These are phyloP conservation scores for Psettodes erumei DNA, from an alignment of 2,113 vertebrate species.

Conservation along the genomic window DNA sequence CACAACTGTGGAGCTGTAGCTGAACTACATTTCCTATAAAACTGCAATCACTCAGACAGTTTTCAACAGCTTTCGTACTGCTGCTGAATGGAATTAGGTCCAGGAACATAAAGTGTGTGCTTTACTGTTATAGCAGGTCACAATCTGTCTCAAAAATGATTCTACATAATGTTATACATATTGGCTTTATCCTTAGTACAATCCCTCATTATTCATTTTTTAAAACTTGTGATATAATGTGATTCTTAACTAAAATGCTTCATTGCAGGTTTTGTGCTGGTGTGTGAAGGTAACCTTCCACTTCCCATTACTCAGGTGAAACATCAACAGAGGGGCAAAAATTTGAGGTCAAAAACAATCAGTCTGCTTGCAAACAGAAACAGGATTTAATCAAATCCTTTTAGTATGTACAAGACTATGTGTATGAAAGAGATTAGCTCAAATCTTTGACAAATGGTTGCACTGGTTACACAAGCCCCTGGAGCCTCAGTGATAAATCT, in stretches of 20 bases:
- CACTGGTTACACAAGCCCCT: not conserved
- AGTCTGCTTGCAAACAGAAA: slow-evolving; percentile 25
- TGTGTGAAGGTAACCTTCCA: slow-evolving; percentile 22
- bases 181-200: not conserved
- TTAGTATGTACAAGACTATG: slow-evolving; percentile 37
- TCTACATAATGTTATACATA: too few species aligned
- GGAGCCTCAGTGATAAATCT: slow-evolving; percentile 28
- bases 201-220: not conserved
- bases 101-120: not conserved
- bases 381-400: slow-evolving; percentile 50
- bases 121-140: slow-evolving; percentile 1
- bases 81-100: slow-evolving; percentile 35
- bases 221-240: slow-evolving; percentile 4
- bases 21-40: slow-evolving; percentile 10
- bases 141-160: too few species aligned
- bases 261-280: not conserved
- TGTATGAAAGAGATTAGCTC: slow-evolving; percentile 29
- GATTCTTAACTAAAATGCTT: not conserved
- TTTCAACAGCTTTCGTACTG: not conserved
- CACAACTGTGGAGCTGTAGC: slow-evolving; percentile 24
- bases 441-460: slow-evolving; percentile 53
- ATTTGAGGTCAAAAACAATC: slow-evolving; percentile 42
- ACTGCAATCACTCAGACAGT: not conserved
- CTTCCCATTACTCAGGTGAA: slow-evolving; percentile 34
- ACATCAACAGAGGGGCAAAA: not conserved